These are phyloP conservation scores for Cheilosia scutellata DNA, from an alignment of 2,888 invertebrate genomes.

Conservation along the genomic window DNA sequence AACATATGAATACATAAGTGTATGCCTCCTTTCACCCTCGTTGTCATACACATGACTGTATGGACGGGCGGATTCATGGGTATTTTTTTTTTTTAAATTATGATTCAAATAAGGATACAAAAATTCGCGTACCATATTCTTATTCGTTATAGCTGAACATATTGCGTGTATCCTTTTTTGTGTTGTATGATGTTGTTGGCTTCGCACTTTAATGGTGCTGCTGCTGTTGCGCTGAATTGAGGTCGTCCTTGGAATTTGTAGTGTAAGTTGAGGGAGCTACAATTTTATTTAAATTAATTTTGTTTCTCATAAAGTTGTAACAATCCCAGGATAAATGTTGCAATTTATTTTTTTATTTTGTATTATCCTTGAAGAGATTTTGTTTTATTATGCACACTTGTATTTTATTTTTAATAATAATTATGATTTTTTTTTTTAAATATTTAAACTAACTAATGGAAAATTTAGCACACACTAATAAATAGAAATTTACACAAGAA, in stretches of 20 bases:
- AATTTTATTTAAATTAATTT: slow-evolving; percentile 18
- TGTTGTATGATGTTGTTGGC: slow-evolving; percentile 31
- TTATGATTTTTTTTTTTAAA: slow-evolving; percentile 2
- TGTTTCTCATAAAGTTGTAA: slow-evolving; percentile 44
- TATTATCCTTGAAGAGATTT: slow-evolving; percentile 41
- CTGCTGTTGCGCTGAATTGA: slow-evolving; percentile 52
- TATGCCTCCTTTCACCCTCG: slow-evolving; percentile 29
- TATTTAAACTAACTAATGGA: slow-evolving; percentile 25
- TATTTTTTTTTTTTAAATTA: slow-evolving; percentile 43
- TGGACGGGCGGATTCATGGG: slow-evolving; percentile 9
- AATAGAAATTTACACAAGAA: slow-evolving; percentile 14
- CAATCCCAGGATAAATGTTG: slow-evolving; percentile 38
- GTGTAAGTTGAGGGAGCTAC: slow-evolving; percentile 10
- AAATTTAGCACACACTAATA: slow-evolving; percentile 12
- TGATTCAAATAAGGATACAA: slow-evolving; percentile 68
- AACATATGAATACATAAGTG: slow-evolving; percentile 71
- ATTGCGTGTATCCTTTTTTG: slow-evolving; percentile 73
- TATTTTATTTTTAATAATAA: neutral
- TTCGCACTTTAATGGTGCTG: slow-evolving; percentile 37
- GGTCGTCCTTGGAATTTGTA: slow-evolving; percentile 53
- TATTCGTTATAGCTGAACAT: slow-evolving; percentile 64
- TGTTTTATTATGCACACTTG: neutral
- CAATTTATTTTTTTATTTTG: neutral
- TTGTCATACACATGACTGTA: slow-evolving; percentile 7
- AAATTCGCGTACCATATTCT: slow-evolving; percentile 73